phyloP scores from a whole-genome alignment of 2,113 vertebrate species.

The Paraplagusia blochii region DNA sequence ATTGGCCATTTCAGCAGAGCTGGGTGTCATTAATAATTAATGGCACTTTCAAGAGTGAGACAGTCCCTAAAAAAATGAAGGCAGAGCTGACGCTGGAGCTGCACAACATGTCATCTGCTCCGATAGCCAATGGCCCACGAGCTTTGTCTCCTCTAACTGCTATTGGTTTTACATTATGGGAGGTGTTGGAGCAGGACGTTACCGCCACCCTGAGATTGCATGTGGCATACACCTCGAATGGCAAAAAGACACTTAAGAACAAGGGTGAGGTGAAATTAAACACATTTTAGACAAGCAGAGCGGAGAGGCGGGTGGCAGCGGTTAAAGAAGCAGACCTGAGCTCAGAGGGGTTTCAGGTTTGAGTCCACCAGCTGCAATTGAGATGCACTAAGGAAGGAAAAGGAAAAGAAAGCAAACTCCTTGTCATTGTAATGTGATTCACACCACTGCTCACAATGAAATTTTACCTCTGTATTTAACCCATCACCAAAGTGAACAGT shows the following conservation, averaged over 20 bases:
- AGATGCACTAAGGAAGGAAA: no score
- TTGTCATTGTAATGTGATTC: no score
- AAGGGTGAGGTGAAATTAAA: no score
- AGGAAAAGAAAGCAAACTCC: no score
- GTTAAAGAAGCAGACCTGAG: no score
- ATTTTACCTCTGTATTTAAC: no score
- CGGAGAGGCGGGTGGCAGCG: no score
- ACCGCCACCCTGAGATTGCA: constrained; percentile 22
- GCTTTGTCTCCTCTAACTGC: background rate
- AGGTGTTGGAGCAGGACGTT: constrained; percentile 4
- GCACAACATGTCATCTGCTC: constrained; percentile 29
- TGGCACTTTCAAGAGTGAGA: constrained; percentile 64
- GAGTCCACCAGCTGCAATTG: no score
- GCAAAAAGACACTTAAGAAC: background rate
- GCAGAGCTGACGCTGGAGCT: constrained; percentile 31
- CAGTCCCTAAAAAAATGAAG: constrained; percentile 61
- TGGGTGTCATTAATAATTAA: constrained; percentile 74
- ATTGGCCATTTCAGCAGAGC: constrained; percentile 71
- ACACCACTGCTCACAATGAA: no score
- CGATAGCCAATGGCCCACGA: constrained; percentile 21
- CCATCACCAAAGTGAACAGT: no score
- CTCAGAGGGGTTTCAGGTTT: no score
- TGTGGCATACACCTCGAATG: constrained; percentile 11
- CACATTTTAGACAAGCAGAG: no score
- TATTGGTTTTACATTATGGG: constrained; percentile 18